Percentiles rank a stretch among this genome's conserved stretches.
These are phyloP conservation scores for Vidua chalybeata DNA, from an alignment of 2,113 vertebrate species.

Conservation along the genomic window DNA sequence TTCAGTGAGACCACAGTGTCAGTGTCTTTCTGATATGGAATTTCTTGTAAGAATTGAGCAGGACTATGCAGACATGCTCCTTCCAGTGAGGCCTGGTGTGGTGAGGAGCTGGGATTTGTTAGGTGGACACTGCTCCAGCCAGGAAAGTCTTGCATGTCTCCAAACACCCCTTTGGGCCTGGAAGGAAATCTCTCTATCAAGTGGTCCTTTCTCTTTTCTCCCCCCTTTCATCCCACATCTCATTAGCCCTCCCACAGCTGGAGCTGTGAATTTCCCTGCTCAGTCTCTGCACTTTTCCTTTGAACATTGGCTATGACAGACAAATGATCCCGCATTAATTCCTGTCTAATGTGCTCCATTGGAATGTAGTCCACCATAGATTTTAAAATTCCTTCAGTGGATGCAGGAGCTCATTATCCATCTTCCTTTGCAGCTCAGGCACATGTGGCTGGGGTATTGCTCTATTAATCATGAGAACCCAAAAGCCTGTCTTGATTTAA, in stretches of 20 bases:
- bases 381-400: conserved; percentile 4
- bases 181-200: not conserved
- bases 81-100: not conserved
- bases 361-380: not conserved
- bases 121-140: not conserved
- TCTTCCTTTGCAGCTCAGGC: not conserved
- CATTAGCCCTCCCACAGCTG: not conserved
- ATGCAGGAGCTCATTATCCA: conserved; percentile 23
- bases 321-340: not conserved
- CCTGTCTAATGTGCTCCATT: not conserved
- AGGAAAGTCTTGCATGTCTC: too few relatives aligned
- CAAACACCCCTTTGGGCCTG: not conserved
- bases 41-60: not conserved
- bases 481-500: conserved; percentile 61
- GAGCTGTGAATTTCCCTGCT: not conserved
- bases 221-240: not conserved
- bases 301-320: not conserved
- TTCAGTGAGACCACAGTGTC: not conserved
- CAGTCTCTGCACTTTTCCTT: not conserved
- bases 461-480: conserved; percentile 48
- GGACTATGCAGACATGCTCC: not conserved
- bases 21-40: not conserved
- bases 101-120: not conserved
- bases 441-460: conserved; percentile 3
- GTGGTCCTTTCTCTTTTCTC: not conserved